Base-by-base conservation (phyloP, 92 coral and sea anemone species). In the Isaurus tuberculatus region DNA sequence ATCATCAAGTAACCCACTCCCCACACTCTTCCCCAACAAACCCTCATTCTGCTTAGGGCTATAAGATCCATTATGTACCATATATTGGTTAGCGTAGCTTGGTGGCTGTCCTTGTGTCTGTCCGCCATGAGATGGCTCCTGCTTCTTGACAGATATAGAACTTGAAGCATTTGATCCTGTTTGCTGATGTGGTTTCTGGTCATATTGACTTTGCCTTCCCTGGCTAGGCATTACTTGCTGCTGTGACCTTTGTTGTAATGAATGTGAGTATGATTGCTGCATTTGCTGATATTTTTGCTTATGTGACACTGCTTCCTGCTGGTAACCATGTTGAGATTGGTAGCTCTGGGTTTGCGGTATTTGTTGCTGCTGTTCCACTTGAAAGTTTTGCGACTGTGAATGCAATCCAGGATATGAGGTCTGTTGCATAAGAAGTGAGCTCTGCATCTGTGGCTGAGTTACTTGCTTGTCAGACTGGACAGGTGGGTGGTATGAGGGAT, bases 261-360 rank as follows among this genome's bases (percentile, higher is more conserved):
- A 14, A 58, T 77, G 82, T 7, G 61, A 36, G 65, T 65, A 66
- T 8, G 85, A 65, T 3, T 49, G 73, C 36, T 64, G 75, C 11
- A 68, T 40, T 19, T 80, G 85, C n/a, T 84, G 91, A 85, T 70
- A 88, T 19, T 65, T 61, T 67, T 84, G 91, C 77, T 88, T 88
- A 1, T 70, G 78, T 25, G 86, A 57, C 33, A 64, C 8, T 16
- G 84, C 86, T 0, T 69, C 81, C 55, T 89, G 51, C 17, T 57
- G 70, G 37, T 58, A 77, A 51, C 69, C 81, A 75, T 20, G 67
- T 25, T 77, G 70, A 1, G 82, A 33, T 36, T 77, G 82, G 44
- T 77, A 77, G 69, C 34, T 77, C 15, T 57, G 82, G 30, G 70
- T 28, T 58, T 58, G 82, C 15, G 67, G 70, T 23, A 61, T 4